Conservation (phyloP, 2,797 vertebrate species). For the Knipowitschia caucasica region DNA sequence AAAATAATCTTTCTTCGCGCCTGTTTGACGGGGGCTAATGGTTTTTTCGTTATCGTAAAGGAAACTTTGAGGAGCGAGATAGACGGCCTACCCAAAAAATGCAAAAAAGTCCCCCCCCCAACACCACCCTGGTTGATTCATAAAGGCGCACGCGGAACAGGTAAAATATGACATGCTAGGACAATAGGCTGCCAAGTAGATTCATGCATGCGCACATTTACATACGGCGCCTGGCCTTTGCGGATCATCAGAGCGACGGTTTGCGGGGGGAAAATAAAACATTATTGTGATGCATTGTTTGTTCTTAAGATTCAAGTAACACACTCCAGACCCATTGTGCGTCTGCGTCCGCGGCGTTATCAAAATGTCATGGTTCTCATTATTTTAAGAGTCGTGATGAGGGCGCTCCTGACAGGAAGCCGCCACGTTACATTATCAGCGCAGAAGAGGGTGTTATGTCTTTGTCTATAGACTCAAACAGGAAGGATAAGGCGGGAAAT, state of each 20-base stretch:
- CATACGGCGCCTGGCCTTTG: constrained; percentile 29
- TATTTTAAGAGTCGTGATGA: constrained; percentile 18
- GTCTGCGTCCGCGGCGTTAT: constrained; percentile 7
- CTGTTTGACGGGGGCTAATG: constrained; percentile 89
- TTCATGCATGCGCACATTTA: constrained; percentile 39
- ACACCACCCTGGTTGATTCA: constrained; percentile 71
- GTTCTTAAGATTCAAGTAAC: constrained; percentile 14
- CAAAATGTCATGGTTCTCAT: constrained; percentile 25
- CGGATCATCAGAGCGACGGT: constrained; percentile 15
- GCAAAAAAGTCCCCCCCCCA: constrained; percentile 65
- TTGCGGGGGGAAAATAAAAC: constrained; percentile 12
- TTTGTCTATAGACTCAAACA: neutral
- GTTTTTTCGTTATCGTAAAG: constrained; percentile 87
- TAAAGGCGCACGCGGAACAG: constrained; percentile 60
- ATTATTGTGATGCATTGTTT: constrained; percentile 34
- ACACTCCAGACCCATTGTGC: constrained; percentile 8
- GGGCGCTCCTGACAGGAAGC: constrained; percentile 5
- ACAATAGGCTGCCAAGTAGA: constrained; percentile 46
- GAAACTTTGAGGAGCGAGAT: constrained; percentile 83
- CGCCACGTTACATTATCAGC: neutral
- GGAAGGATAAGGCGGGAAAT: neutral
- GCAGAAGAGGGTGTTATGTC: neutral
- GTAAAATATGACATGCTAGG: constrained; percentile 51
- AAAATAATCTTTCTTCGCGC: constrained; percentile 87
- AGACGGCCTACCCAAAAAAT: constrained; percentile 60